A percentile compares a stretch with the other conserved stretches of the same genome.
phyloP scores from a whole-genome alignment of 2,113 vertebrate genomes.

The Orientallactaga bullata region DNA sequence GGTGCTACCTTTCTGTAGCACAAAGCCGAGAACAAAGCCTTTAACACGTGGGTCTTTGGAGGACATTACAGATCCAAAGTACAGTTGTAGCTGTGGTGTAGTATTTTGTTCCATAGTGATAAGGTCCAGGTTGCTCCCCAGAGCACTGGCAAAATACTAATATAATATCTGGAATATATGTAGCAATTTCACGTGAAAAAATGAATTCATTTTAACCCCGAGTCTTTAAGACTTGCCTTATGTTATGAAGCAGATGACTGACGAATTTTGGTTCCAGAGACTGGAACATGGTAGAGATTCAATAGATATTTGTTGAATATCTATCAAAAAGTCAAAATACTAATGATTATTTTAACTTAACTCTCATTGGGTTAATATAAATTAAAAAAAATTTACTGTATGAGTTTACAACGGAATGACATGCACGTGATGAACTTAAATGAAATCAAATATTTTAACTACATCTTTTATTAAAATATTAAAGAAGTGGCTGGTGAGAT shows the following conservation, averaged over 20 bases:
- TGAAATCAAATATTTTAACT: neutral
- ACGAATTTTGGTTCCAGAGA: slow-evolving; percentile 3
- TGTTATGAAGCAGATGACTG: neutral
- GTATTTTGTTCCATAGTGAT: neutral
- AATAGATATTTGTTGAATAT: neutral
- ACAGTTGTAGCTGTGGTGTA: fast-evolving
- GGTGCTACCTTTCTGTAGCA: neutral
- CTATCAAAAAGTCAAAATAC: slow-evolving; percentile 13
- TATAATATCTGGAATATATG: neutral
- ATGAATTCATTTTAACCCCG: neutral
- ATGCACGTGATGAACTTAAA: neutral
- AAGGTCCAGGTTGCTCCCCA: neutral
- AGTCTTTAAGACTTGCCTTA: neutral
- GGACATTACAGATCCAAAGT: neutral
- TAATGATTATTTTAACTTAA: neutral
- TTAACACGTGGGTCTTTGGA: neutral
- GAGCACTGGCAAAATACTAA: neutral
- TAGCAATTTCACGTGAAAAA: slow-evolving; percentile 23
- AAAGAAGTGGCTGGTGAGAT: neutral
- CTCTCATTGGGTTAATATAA: neutral
- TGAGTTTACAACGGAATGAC: neutral
- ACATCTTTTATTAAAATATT: neutral
- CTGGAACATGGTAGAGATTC: neutral
- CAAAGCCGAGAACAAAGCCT: neutral
- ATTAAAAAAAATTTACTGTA: neutral